Evolutionary conservation across 2,113 vertebrate species (phyloP).

Genomic region (Sceloporus tristichus): DNA sequence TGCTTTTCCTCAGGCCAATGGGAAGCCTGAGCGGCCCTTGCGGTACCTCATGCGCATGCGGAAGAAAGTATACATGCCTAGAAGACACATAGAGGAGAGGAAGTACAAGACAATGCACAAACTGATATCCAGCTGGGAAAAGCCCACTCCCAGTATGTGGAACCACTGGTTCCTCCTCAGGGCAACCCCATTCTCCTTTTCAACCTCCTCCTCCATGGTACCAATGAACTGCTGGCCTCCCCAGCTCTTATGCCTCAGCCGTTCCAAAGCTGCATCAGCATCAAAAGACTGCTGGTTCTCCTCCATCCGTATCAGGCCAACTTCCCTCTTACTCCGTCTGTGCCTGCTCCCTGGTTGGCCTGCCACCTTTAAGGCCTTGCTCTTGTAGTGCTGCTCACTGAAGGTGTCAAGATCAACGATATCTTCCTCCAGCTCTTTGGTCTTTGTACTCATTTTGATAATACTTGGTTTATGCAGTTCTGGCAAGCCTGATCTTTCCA

Average conservation of each 20-base stretch:
- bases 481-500: background rate
- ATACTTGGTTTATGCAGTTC: conserved; percentile 70
- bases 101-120: conserved; percentile 89
- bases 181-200: background rate
- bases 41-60: conserved; percentile 77
- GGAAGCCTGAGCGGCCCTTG: conserved; percentile 69
- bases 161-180: conserved; percentile 78
- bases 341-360: conserved; percentile 16
- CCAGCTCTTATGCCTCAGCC: conserved; percentile 68
- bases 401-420: conserved; percentile 90
- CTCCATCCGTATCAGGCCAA: background rate
- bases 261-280: conserved; percentile 46
- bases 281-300: conserved; percentile 51
- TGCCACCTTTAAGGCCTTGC: conserved; percentile 74
- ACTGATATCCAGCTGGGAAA: conserved; percentile 90
- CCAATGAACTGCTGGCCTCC: conserved; percentile 57
- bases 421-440: conserved; percentile 70
- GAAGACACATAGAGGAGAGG: conserved; percentile 87
- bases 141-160: conserved; percentile 83
- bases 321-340: conserved; percentile 68
- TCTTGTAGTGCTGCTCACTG: conserved; percentile 83
- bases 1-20: conserved; percentile 50
- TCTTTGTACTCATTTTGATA: conserved; percentile 62
- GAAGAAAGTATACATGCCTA: conserved; percentile 90
- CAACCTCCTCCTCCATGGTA: conserved; percentile 24